A percentile compares a stretch with the other conserved stretches of the same genome.
Evolutionary conservation across 2,113 vertebrate genomes (phyloP).

Genomic region (Haemorhous mexicanus): DNA sequence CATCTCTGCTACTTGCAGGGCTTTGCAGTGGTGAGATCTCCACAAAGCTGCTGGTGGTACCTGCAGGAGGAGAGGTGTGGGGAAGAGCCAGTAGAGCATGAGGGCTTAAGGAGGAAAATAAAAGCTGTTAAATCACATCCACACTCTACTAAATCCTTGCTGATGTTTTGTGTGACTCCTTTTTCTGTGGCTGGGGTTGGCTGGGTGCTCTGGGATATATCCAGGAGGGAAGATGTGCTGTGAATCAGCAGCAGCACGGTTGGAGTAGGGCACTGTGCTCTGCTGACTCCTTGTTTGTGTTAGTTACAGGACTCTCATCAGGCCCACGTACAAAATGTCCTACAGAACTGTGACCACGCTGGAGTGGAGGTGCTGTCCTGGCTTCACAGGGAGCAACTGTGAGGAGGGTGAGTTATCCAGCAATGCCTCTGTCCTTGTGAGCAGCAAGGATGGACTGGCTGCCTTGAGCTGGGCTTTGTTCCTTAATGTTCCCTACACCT

Average conservation of each 20-base stretch:
- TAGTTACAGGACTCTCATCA: slow-evolving; percentile 94
- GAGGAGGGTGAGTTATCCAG: slow-evolving; percentile 80
- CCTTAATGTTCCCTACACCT: neutral
- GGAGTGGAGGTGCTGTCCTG: slow-evolving; percentile 94
- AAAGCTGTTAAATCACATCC: neutral
- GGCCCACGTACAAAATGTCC: slow-evolving; percentile 87
- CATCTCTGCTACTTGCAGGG: neutral
- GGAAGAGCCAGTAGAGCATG: neutral
- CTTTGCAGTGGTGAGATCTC: neutral
- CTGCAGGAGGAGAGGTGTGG: neutral
- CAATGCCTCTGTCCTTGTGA: neutral
- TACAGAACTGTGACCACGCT: slow-evolving; percentile 87
- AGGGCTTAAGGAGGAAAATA: neutral
- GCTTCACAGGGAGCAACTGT: slow-evolving; percentile 87
- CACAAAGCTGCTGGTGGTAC: neutral
- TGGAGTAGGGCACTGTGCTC: neutral
- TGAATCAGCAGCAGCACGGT: rapidly evolving
- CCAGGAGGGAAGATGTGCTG: neutral
- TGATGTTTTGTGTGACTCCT: neutral
- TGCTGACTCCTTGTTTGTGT: slow-evolving; percentile 65
- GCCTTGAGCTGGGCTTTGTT: neutral
- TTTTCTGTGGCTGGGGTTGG: neutral
- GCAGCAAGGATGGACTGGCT: neutral
- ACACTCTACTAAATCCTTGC: rapidly evolving
- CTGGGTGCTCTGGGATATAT: neutral